These are phyloP conservation scores for Drosophila nigritarsus DNA, from an alignment of 2,888 invertebrate genomes.

Conservation along the genomic window DNA sequence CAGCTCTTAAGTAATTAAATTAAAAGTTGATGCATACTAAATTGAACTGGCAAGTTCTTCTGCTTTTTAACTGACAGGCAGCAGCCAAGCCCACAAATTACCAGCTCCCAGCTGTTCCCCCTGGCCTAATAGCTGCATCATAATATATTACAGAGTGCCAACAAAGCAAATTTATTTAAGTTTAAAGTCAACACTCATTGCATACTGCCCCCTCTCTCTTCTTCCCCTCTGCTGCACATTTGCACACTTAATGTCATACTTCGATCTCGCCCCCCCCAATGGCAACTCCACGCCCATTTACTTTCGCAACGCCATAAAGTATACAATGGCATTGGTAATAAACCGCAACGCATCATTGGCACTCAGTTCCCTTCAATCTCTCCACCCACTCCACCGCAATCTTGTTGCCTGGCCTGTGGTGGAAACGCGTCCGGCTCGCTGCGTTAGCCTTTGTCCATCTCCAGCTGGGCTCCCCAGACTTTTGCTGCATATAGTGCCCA, in stretches of 20 bases:
- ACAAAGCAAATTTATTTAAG: constrained; percentile 71
- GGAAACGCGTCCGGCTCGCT: constrained; percentile 26
- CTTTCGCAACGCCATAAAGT: constrained; percentile 63
- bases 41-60: constrained; percentile 41
- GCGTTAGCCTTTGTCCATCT: constrained; percentile 48
- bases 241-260: constrained; percentile 64
- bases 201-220: background rate
- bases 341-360: constrained; percentile 75
- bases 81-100: constrained; percentile 35
- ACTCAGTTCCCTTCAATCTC: constrained; percentile 18
- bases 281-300: constrained; percentile 54
- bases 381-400: background rate
- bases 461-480: constrained; percentile 36
- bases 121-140: constrained; percentile 18
- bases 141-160: constrained; percentile 37
- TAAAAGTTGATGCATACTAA: constrained; percentile 11
- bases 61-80: constrained; percentile 35
- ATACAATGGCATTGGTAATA: constrained; percentile 72
- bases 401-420: constrained; percentile 21
- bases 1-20: constrained; percentile 1
- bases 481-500: constrained; percentile 38
- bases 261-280: constrained; percentile 11
- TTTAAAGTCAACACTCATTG: constrained; percentile 67
- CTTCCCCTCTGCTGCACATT: constrained; percentile 42
- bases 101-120: background rate